phyloP scores from a whole-genome alignment of 2,888 invertebrate species.

The Drosophila setosimentum region DNA sequence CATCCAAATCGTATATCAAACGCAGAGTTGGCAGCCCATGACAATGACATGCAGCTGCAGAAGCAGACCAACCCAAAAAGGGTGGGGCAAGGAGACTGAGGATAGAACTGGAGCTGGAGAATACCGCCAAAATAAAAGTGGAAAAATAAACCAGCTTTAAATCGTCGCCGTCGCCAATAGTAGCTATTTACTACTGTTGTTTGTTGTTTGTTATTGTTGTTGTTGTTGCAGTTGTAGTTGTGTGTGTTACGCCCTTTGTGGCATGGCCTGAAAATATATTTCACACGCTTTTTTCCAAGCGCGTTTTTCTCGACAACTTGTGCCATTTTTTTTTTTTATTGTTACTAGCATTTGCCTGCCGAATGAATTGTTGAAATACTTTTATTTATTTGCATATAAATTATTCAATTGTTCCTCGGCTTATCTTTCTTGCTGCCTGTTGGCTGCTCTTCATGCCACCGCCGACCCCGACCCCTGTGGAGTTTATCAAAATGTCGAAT shows the following conservation, averaged over 20 bases:
- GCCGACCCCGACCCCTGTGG: constrained; percentile 25
- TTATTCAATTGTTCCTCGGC: constrained; percentile 75
- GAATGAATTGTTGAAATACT: constrained; percentile 67
- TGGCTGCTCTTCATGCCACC: constrained; percentile 6
- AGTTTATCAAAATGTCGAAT: constrained; percentile 71
- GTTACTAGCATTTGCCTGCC: constrained; percentile 25
- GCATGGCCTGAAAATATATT: constrained; percentile 68
- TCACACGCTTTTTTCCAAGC: constrained; percentile 55
- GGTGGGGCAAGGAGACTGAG: constrained; percentile 25
- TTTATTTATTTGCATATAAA: constrained; percentile 81
- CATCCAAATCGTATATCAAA: constrained; percentile 80
- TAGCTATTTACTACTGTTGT: constrained; percentile 38
- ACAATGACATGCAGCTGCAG: constrained; percentile 74
- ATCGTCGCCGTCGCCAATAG: constrained; percentile 52
- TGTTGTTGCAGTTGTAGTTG: constrained; percentile 39
- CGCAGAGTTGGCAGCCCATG: constrained; percentile 77
- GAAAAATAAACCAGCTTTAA: constrained; percentile 25
- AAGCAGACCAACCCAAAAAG: constrained; percentile 54
- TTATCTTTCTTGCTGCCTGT: constrained; percentile 62
- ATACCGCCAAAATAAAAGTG: constrained; percentile 11
- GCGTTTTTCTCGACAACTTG: constrained; percentile 39
- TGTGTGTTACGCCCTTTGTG: constrained; percentile 73
- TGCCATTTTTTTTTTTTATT: constrained; percentile 34
- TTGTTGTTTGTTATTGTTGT: constrained; percentile 22
- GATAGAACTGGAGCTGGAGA: constrained; percentile 8